Conservation (phyloP, 2,888 invertebrate genomes). For the Eurois occulta region DNA sequence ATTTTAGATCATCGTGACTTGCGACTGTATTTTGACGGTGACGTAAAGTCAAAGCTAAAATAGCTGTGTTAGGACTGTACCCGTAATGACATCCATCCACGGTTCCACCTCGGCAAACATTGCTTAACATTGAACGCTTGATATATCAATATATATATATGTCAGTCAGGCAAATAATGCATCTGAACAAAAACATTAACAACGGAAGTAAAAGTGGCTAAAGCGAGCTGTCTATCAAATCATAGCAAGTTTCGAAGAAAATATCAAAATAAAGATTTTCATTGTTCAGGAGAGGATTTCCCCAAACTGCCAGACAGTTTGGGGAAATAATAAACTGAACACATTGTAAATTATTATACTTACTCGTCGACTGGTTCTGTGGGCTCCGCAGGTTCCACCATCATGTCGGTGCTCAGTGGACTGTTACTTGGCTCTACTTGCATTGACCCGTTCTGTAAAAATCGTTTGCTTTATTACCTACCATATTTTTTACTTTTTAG, state of each 20-base stretch:
- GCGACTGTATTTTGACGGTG: not conserved
- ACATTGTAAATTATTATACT: slow-evolving; percentile 66
- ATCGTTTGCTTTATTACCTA: not conserved
- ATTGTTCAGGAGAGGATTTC: not conserved
- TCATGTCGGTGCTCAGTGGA: slow-evolving; percentile 86
- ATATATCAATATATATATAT: no score
- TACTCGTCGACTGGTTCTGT: slow-evolving; percentile 81
- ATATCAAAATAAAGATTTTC: not conserved
- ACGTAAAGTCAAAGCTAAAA: not conserved
- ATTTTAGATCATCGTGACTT: not conserved
- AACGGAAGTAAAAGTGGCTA: not conserved
- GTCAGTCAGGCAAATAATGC: no score
- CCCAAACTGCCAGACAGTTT: not conserved
- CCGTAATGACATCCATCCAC: no score
- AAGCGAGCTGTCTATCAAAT: not conserved
- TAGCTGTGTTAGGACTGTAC: not conserved
- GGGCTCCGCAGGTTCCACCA: slow-evolving; percentile 81
- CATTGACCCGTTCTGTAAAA: slow-evolving; percentile 88
- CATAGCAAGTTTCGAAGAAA: not conserved
- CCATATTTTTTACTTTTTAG: not conserved
- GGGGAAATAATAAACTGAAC: no score
- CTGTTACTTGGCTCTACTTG: slow-evolving; percentile 88
- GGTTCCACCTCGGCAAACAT: no score
- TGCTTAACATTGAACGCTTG: no score
- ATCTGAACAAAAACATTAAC: no score